Base-by-base conservation (phyloP, 2,797 vertebrate genomes). In the Labeo calbasu region DNA sequence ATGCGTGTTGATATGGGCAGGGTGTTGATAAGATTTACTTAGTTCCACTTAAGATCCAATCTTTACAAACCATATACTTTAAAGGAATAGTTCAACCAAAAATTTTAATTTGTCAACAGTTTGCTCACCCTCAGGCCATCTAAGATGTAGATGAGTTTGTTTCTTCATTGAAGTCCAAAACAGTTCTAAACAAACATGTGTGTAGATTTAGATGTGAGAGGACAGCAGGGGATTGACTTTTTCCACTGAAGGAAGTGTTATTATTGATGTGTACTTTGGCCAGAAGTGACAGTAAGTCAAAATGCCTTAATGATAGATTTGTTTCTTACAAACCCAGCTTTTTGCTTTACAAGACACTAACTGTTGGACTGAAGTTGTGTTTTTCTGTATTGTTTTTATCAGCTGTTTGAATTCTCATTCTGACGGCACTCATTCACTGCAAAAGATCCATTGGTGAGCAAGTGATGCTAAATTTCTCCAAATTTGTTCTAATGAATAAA, bases 21-120 rank as follows among this genome's bases (percentile, higher is more conserved):
- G 40, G 9, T 55, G 53, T 75, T 79, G 40, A 48, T 72, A 14
- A 50, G 25, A 83, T 68, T 73, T 59, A 69, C 59, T 66, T 77
- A 21, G 63, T 50, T n/a, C 48, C 48, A 66, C 4, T 59, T 77
- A 15, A 55, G 28, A 28, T 75, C 17, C 11, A 15, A 51, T 79
- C n/a, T 9, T 14, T 53, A 53, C 48, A 68, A 79, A 36, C 28
- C 48, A 68, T 4, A 53, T 46, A 1, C 15, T 50, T 53, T 36
- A 23, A 53, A 79, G 19, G 19, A 43, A 65, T 65, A 32, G 15
- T 43, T n/a, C 17, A 69, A 43, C 19, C 32, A n/a, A 68, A 65
- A 65, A 8, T 17, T 1, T 8, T 28, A 28, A 17, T 15, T 63
- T 14, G n/a, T n/a, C 1, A 1, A 15, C 23, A 3, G 25, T 32